These are phyloP conservation scores for Smutsia gigantea DNA, from an alignment of 2,797 vertebrate genomes.

Conservation along the genomic window DNA sequence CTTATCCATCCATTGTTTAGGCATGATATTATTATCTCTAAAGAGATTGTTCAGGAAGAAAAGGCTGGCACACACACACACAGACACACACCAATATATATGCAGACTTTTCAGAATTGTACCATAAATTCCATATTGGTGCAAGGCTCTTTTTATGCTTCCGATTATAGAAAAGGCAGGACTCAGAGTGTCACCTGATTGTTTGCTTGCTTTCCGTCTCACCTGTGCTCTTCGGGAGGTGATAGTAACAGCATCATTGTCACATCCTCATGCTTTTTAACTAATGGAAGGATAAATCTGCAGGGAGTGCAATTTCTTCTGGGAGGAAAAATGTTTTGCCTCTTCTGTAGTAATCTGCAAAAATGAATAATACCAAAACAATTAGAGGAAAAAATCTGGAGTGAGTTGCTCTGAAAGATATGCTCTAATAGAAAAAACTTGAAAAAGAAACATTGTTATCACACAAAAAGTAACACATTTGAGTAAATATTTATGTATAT, in stretches of 20 bases:
- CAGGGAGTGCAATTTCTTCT: constrained; percentile 43
- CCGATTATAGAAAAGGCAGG: neutral
- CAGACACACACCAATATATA: neutral
- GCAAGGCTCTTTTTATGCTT: neutral
- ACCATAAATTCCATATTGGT: neutral
- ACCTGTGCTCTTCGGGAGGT: constrained; percentile 57
- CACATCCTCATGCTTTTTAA: constrained; percentile 60
- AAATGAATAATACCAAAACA: constrained; percentile 62
- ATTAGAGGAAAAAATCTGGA: neutral
- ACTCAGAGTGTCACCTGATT: neutral
- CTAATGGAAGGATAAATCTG: constrained; percentile 42
- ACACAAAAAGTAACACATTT: constrained; percentile 43
- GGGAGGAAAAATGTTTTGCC: constrained; percentile 55
- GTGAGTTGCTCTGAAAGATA: constrained; percentile 8
- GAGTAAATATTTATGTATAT: constrained; percentile 72
- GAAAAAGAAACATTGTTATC: constrained; percentile 4
- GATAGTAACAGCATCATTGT: constrained; percentile 56
- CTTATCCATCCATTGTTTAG: too few relatives aligned
- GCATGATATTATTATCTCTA: neutral
- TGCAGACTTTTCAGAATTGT: neutral
- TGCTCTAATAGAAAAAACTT: constrained; percentile 9
- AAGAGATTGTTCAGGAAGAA: neutral
- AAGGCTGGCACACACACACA: neutral
- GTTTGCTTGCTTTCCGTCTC: constrained; percentile 63
- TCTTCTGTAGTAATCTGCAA: constrained; percentile 60